These are phyloP conservation scores for Romanogobio albipinnatus DNA, from an alignment of 2,113 vertebrate species.

Conservation along the genomic window DNA sequence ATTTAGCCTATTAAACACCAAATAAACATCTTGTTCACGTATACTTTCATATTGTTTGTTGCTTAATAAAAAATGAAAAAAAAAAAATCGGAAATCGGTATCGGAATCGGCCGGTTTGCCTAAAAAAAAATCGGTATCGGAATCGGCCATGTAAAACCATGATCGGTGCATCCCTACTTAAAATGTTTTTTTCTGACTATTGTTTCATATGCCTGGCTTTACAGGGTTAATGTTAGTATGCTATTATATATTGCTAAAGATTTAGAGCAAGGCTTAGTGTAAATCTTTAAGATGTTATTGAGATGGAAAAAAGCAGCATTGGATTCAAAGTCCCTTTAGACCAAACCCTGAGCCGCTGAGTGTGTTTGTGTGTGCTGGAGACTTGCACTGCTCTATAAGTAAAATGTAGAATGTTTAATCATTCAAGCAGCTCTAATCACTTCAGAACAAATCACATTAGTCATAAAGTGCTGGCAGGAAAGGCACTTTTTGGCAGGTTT, in stretches of 20 bases:
- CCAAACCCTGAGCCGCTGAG: neutral
- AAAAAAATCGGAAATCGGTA: too few species aligned
- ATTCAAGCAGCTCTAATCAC: slow-evolving; percentile 43
- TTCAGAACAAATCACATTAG: slow-evolving; percentile 63
- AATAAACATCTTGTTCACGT: too few species aligned
- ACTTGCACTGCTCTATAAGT: neutral
- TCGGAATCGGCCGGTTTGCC: too few species aligned
- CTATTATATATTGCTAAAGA: neutral
- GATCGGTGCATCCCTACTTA: too few species aligned
- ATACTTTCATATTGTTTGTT: too few species aligned
- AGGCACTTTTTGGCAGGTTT: slow-evolving; percentile 62
- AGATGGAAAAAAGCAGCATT: neutral
- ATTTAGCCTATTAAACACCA: too few species aligned
- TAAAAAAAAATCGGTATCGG: too few species aligned
- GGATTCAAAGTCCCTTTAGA: neutral
- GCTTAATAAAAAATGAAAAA: too few species aligned
- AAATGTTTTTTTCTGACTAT: neutral
- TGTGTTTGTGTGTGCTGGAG: neutral
- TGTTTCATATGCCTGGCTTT: neutral
- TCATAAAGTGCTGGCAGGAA: slow-evolving; percentile 55
- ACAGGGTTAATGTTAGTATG: neutral
- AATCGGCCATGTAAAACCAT: too few species aligned
- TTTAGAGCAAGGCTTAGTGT: neutral
- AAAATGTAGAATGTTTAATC: neutral
- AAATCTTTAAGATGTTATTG: neutral